Evolutionary conservation across 2,797 vertebrate species (phyloP).

Genomic region (Dipus sagitta): DNA sequence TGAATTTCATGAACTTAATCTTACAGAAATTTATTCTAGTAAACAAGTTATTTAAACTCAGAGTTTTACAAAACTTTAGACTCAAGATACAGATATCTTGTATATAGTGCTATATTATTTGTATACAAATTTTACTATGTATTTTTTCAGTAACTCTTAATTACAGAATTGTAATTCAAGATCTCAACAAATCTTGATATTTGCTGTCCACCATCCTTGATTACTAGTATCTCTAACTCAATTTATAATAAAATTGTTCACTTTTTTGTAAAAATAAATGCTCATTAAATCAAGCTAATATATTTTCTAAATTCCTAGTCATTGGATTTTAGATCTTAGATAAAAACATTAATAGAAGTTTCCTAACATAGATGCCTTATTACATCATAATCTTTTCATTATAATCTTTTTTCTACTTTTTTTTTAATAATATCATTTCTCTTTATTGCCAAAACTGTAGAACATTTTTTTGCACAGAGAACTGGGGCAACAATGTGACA

Average conservation of each 20-base stretch:
- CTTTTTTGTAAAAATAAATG: background rate
- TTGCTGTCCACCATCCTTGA: accelerated
- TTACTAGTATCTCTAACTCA: background rate
- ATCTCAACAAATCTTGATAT: background rate
- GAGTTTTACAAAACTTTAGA: background rate
- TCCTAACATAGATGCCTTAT: background rate
- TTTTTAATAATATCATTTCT: constrained; percentile 59
- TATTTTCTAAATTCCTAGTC: background rate
- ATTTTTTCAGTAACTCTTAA: background rate
- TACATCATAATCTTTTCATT: background rate
- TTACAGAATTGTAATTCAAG: background rate
- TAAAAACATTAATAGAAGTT: background rate
- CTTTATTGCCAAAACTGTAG: constrained; percentile 71
- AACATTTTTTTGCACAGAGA: constrained; percentile 80
- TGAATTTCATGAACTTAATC: constrained; percentile 14
- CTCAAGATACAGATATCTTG: background rate
- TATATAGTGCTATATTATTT: background rate
- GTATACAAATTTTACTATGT: background rate
- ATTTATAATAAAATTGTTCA: constrained; percentile 36
- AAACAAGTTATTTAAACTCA: constrained; percentile 19
- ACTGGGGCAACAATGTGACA: background rate
- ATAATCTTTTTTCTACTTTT: background rate
- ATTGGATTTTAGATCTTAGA: background rate
- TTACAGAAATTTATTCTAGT: background rate
- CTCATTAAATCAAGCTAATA: background rate